Base-by-base conservation (phyloP, 1,140 invertebrate species). In the Scaptomyza pallida region DNA sequence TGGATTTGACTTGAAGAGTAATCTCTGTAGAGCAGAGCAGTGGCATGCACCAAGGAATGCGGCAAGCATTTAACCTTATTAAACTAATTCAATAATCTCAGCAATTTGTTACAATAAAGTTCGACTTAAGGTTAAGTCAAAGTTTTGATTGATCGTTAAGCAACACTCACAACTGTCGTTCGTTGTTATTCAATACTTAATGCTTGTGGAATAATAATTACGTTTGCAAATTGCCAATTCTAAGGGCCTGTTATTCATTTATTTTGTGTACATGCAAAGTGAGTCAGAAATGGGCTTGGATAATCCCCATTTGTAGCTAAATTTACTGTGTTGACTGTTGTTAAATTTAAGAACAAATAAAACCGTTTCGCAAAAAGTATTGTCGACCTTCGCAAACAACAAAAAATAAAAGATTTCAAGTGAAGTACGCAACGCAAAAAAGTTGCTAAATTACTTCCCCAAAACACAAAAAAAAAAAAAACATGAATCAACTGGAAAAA, bases 341-440 rank as follows among this genome's bases (percentile, higher is more conserved):
- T 21, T 63, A 26, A 59, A 59, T 77, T 74, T 64, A 74, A 85
- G 81, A 86, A 86, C 69, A 86, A 85, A 85, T 60, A 77, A 30
- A 67, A 50, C 54, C 45, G 33, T 55, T 55, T 82, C 54, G 63
- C 62, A 75, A 72, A n/a, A 78, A 33, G 51, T 62, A 63, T 62
- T 69, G 47, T 51, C 61, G 77, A 81, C 81, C 81, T 86, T 85
- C 77, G 69, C 81, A 47, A 70, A 59, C 56, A 76, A 45, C 37
- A 47, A 37, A 47, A 23, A 61, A 41, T 9, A 23, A 52, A 44
- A 63, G 13, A 30, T 67, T 85, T 86, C 52, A 74, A 86, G 77
- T 76, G 51, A 80, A 86, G 65, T 47, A 74, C 73, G 60, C 76
- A 75, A 72, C 12, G 37, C 30, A 54, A 72, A 77, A 74, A 61